Evolutionary conservation across 2,888 invertebrate genomes (phyloP), one percentile per base, ranked within the genome.

Genomic region (Eristalinus sepulchralis): DNA sequence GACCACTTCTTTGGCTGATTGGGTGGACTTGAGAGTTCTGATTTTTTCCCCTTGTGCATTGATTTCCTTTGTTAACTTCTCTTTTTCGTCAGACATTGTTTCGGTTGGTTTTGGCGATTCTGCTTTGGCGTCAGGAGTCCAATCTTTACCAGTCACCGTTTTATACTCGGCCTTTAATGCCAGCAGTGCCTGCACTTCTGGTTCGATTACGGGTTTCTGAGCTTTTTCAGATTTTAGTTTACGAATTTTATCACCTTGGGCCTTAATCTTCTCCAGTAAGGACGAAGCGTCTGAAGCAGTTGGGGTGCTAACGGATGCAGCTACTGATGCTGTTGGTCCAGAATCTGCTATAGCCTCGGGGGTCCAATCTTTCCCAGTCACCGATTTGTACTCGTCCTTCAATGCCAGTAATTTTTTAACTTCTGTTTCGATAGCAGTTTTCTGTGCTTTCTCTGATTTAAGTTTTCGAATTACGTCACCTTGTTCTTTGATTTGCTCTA

Each of bases 371-470:
- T 93, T 89, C 0, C 94, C 96, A 11, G 95, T 94, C 34, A 93
- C 90, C 47, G 92, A 91, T 91, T 96, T 96, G 90, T 66, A 36
- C 2, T 36, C 24, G 4, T 17, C 36, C 4, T 27, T 70, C 11
- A 63, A 13, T 39, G 34, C 24, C 2, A 24, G 13, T 6, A 63
- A 22, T 13, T 11, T 13, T 6, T 63, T 63, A 1, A 63, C n/a
- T 13, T 36, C 47, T 8, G 64, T 1, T 92, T 95, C 93, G 91
- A 93, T 92, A 88, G 94, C 93, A 81, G 93, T 92, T 93, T 96
- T 96, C 5, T 94, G 93, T 64, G 95, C 95, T 90, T 96, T 96
- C 31, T 94, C 93, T 0, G 94, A 88, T 91, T 96, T 97, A 11
- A 97, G 93, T 10, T 95, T 93, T 24, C 97, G 94, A 0, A 97